Base-by-base conservation (phyloP, 1,140 invertebrate genomes). In the Capitella teleta region DNA sequence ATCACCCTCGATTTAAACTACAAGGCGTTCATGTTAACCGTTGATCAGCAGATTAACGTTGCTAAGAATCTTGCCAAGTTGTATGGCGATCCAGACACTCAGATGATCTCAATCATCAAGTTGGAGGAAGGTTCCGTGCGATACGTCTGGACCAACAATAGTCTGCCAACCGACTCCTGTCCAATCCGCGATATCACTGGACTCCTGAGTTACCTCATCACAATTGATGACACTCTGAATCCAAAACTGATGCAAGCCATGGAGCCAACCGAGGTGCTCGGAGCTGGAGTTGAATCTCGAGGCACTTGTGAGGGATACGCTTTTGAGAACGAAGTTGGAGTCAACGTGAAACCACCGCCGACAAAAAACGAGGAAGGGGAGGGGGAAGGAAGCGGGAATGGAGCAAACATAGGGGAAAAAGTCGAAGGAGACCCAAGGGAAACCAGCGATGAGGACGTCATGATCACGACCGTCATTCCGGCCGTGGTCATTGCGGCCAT, bases 381-480 rank as follows among this genome's bases (percentile, higher is more conserved):
- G 74, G 75, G 3, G 47, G 61, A 14, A 21, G 76, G 3, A 47
- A 61, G 12, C 23, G 37, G 40, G 23, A 41, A 21, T 18, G 46
- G 21, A 14, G 50, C 23, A n/a, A n/a, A n/a, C n/a, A n/a, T n/a
- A n/a, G 52, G 14, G 47, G 32, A 16, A 23, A 51, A 19, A 21
- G 51, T 51, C 8, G 40, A 76, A 75, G n/a, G 70, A 32, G 48
- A 57, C 37, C 50, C 61, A 16, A 49, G 55, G 62, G 1, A 67
- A 67, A 58, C 56, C 8, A 58, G 54, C 10, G 44, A 67, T 14
- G 83, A 86, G 36, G 86, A 89, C 56, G 88, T 92, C 62, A 76
- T 89, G 46, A 79, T 90, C n/a, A 93, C 87, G 0, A 89, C 88
- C 53, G 82, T 95, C 12, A 78, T 94, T 36, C 90, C 90, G 0